Conservation (phyloP, 2,113 vertebrate species). For the Scopus umbretta region DNA sequence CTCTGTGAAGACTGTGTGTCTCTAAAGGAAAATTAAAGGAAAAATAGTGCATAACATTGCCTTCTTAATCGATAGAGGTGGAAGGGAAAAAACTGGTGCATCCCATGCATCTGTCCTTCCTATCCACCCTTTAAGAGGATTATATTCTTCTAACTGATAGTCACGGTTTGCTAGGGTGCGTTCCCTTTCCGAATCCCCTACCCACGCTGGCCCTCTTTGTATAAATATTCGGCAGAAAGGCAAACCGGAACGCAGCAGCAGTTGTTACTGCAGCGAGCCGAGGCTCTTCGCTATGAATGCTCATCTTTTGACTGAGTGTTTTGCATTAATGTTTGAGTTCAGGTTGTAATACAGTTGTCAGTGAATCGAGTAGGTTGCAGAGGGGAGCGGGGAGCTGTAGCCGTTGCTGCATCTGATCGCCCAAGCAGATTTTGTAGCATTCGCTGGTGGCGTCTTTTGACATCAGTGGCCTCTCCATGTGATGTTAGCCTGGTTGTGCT, state of each 20-base stretch:
- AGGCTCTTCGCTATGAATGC: not conserved
- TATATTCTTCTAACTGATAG: not conserved
- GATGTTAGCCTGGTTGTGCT: not conserved
- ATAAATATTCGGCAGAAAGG: not conserved
- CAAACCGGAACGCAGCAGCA: not conserved
- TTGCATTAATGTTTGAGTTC: not conserved
- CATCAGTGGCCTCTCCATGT: not conserved
- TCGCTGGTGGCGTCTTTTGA: not conserved
- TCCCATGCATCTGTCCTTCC: not conserved
- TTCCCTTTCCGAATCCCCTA: not conserved
- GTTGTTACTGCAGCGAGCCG: not conserved
- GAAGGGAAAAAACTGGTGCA: not conserved
- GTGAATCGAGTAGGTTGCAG: not conserved
- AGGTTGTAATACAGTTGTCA: not conserved
- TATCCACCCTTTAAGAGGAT: not conserved
- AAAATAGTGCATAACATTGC: not conserved
- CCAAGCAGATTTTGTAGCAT: not conserved
- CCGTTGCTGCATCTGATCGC: not conserved
- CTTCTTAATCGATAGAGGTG: not conserved
- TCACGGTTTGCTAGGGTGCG: not conserved
- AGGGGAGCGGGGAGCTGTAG: not conserved
- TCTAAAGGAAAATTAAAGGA: not conserved
- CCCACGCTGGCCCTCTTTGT: not conserved
- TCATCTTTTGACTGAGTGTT: constrained; percentile 60
- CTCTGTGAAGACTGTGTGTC: not conserved